phyloP scores from a whole-genome alignment of 2,113 vertebrate species.

The Dromaius novaehollandiae region DNA sequence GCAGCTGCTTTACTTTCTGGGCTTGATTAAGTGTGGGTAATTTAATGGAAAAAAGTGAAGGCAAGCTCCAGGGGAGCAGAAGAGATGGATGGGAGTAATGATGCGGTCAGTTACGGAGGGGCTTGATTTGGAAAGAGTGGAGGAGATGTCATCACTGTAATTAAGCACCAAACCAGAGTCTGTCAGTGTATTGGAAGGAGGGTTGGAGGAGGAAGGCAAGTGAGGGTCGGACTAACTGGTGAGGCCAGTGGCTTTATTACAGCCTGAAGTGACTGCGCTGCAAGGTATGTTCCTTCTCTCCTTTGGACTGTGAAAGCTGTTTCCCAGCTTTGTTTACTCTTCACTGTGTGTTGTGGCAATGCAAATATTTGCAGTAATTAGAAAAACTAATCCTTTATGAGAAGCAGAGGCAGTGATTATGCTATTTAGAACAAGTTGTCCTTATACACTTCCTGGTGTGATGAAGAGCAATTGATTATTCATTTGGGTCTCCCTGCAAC shows the following conservation, averaged over 20 bases:
- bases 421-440: constrained; percentile 8
- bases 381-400: constrained; percentile 45
- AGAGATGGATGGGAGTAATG: background rate
- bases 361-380: constrained; percentile 60
- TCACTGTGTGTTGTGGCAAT: constrained; percentile 30
- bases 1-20: background rate
- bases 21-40: background rate
- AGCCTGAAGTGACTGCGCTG: background rate
- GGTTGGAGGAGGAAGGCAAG: background rate
- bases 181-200: background rate
- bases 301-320: background rate
- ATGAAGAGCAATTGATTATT: constrained; percentile 31
- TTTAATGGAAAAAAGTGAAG: background rate
- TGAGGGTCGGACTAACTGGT: background rate
- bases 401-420: constrained; percentile 49
- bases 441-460: constrained; percentile 5
- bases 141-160: background rate
- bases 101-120: background rate
- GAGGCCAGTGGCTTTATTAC: background rate
- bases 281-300: background rate
- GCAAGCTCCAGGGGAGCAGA: background rate
- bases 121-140: background rate
- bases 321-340: constrained; percentile 41
- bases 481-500: background rate
- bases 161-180: background rate